A percentile compares a stretch with the other conserved stretches of the same genome.
These are phyloP conservation scores for Amniataba percoides DNA, from an alignment of 2,797 vertebrate genomes.

Conservation along the genomic window DNA sequence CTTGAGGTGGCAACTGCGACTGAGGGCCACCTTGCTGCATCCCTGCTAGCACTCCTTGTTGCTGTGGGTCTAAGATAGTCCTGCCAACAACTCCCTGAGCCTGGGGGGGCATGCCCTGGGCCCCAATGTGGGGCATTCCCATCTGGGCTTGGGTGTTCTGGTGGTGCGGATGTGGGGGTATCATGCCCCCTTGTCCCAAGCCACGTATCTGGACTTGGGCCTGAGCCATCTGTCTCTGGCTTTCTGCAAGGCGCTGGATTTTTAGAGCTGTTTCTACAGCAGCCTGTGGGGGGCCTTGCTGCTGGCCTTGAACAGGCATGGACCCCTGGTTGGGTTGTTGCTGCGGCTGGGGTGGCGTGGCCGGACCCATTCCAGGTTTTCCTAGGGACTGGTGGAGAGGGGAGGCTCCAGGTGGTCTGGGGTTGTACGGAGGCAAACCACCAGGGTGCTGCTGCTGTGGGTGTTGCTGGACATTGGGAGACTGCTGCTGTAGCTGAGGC, in stretches of 20 bases:
- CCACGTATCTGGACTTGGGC: conserved; percentile 88
- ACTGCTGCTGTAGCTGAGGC: conserved; percentile 77
- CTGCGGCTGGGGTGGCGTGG: conserved; percentile 90
- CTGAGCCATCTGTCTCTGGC: conserved; percentile 96
- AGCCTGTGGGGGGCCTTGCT: conserved; percentile 90
- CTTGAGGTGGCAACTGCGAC: conserved; percentile 80
- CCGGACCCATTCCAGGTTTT: conserved; percentile 91
- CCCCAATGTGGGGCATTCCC: conserved; percentile 89
- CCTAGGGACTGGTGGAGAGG: conserved; percentile 89
- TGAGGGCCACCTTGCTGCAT: conserved; percentile 90
- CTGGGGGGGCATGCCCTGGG: conserved; percentile 82
- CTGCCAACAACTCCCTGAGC: conserved; percentile 85
- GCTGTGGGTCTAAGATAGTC: conserved; percentile 88
- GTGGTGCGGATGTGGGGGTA: conserved; percentile 87
- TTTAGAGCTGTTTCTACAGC: conserved; percentile 97
- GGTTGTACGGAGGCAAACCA: conserved; percentile 86
- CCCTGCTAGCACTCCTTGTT: conserved; percentile 81
- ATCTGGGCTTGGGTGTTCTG: conserved; percentile 82
- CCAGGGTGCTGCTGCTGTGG: conserved; percentile 84
- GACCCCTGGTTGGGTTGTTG: conserved; percentile 84
- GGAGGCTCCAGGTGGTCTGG: conserved; percentile 85
- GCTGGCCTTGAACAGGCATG: conserved; percentile 87
- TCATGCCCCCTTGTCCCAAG: conserved; percentile 82
- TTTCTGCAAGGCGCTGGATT: conserved; percentile 95
- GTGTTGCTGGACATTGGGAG: conserved; percentile 89